Evolutionary conservation across 2,113 vertebrate genomes (phyloP).

Genomic region (Scophthalmus maximus): DNA sequence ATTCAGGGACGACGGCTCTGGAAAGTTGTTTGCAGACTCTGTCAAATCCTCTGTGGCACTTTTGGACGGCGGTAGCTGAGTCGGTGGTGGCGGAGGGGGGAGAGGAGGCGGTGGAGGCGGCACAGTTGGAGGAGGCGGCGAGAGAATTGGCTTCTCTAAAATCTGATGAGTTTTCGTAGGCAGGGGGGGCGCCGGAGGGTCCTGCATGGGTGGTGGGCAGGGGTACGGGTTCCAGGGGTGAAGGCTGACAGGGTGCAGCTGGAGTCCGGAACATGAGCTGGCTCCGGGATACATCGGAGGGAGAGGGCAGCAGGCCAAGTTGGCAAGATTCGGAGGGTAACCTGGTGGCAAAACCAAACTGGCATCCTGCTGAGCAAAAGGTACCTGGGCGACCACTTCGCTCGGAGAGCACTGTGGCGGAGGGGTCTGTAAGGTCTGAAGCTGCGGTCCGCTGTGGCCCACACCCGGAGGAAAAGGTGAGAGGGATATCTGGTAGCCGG

Average conservation of each 20-base stretch:
- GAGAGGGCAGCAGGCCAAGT: constrained; percentile 89
- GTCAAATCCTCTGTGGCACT: constrained; percentile 88
- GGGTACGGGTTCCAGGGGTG: constrained; percentile 95
- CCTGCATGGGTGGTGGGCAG: constrained; percentile 90
- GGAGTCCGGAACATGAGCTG: constrained; percentile 92
- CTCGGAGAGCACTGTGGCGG: constrained; percentile 86
- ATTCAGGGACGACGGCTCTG: constrained; percentile 92
- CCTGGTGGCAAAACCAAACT: constrained; percentile 88
- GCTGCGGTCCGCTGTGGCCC: constrained; percentile 83
- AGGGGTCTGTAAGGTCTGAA: constrained; percentile 88
- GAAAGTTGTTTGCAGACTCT: constrained; percentile 92
- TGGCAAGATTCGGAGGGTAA: constrained; percentile 89
- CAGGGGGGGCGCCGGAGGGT: constrained; percentile 84
- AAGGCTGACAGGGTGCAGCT: constrained; percentile 91
- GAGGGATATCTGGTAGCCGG: constrained; percentile 90
- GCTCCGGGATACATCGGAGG: constrained; percentile 94
- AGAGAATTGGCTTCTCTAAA: constrained; percentile 90
- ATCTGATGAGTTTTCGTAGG: constrained; percentile 88
- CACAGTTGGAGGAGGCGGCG: constrained; percentile 77
- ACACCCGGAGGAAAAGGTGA: constrained; percentile 88
- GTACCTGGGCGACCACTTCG: constrained; percentile 85
- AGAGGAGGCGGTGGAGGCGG: constrained; percentile 81
- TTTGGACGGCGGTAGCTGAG: constrained; percentile 88
- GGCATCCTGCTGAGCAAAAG: constrained; percentile 90
- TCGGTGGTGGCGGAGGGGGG: constrained; percentile 85